Conservation (phyloP, 2,113 vertebrate species). For the human region DNA sequence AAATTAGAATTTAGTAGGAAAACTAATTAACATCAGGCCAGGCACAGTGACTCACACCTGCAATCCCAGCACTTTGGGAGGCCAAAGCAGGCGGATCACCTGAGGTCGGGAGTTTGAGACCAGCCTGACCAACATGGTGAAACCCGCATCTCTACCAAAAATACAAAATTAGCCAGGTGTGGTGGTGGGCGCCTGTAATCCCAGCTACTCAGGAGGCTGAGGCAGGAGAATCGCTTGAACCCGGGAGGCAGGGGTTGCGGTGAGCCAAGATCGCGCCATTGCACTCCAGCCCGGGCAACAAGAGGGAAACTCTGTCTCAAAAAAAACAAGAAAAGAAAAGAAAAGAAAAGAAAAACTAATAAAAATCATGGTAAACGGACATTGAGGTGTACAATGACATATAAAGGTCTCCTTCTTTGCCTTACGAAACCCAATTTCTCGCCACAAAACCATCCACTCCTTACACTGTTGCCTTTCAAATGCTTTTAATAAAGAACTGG, state of each 20-base stretch:
- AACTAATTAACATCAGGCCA: not conserved
- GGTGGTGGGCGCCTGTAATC: too few species aligned
- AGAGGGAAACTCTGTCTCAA: too few species aligned
- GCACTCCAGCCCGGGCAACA: too few species aligned
- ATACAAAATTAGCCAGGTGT: too few species aligned
- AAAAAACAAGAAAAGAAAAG: not conserved
- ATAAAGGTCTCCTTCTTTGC: not conserved
- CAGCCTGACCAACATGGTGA: not conserved
- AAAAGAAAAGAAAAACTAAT: not conserved
- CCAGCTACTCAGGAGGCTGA: too few species aligned
- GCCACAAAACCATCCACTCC: not conserved
- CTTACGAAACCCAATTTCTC: not conserved
- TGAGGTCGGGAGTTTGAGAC: not conserved
- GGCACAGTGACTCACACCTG: not conserved
- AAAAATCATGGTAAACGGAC: not conserved
- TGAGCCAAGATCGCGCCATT: too few species aligned
- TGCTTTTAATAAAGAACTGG: not conserved
- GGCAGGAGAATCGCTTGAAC: too few species aligned
- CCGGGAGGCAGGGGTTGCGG: too few species aligned
- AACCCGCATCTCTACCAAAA: too few species aligned
- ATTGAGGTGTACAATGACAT: not conserved
- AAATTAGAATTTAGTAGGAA: too few species aligned
- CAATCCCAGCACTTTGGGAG: not conserved
- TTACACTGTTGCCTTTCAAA: not conserved
- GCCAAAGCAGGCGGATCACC: not conserved